Percentiles rank a stretch among this genome's conserved stretches.
phyloP scores from a whole-genome alignment of 2,888 invertebrate species.

The Dromius quadrimaculatus region DNA sequence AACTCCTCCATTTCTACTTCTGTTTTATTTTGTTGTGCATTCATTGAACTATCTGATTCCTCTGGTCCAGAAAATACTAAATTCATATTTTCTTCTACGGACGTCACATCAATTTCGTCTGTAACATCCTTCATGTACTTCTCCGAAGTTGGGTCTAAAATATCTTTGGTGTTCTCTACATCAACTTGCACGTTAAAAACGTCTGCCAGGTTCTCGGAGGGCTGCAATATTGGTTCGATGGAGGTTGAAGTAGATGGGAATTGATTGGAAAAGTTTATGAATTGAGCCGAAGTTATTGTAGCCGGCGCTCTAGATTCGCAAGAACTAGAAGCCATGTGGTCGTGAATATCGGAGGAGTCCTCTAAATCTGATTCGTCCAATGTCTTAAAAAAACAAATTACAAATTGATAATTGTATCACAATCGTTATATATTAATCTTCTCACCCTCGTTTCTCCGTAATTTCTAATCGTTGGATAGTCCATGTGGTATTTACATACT shows the following conservation, averaged over 20 bases:
- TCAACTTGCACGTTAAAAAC: background rate
- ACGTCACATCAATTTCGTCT: conserved; percentile 38
- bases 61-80: conserved; percentile 15
- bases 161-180: conserved; percentile 4
- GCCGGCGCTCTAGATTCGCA: conserved; percentile 39
- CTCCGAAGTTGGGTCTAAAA: conserved; percentile 1
- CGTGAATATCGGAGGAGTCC: conserved; percentile 46
- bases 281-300: conserved; percentile 24
- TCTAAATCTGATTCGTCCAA: conserved; percentile 48
- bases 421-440: conserved; percentile 55
- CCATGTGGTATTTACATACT: conserved; percentile 79
- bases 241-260: conserved; percentile 23
- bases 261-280: conserved; percentile 39
- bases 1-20: background rate
- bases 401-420: background rate
- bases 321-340: conserved; percentile 39
- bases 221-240: conserved; percentile 7
- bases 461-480: conserved; percentile 74
- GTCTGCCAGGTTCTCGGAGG: background rate
- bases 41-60: conserved; percentile 39
- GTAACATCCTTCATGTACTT: conserved; percentile 30
- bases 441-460: conserved; percentile 79
- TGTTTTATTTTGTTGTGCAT: background rate
- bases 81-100: conserved; percentile 15
- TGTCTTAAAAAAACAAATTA: conserved; percentile 26